Evolutionary conservation across 2,888 invertebrate genomes (phyloP).

Genomic region (Zhuqinia jingwanae): DNA sequence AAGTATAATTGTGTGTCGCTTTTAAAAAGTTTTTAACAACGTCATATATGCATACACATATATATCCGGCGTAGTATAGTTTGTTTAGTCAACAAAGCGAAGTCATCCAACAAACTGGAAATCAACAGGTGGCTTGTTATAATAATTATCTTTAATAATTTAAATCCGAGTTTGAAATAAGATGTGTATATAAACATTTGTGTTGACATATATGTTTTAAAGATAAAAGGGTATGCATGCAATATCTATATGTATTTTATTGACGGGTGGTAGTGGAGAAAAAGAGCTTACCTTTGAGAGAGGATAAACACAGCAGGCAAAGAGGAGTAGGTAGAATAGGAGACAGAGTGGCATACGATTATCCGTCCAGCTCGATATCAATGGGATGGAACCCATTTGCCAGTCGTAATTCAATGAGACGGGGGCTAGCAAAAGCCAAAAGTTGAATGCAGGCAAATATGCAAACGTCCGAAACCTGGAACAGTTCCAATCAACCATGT

Average conservation of each 20-base stretch:
- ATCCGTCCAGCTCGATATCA: conserved; percentile 82
- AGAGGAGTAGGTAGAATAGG: conserved; percentile 74
- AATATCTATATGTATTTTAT: too few relatives aligned
- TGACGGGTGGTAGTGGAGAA: too few relatives aligned
- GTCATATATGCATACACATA: too few relatives aligned
- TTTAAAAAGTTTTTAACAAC: conserved; percentile 23
- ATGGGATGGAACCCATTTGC: conserved; percentile 93
- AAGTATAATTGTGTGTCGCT: too few relatives aligned
- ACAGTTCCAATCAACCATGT: conserved; percentile 78
- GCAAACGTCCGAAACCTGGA: conserved; percentile 90
- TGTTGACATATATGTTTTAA: too few relatives aligned
- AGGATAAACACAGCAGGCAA: conserved; percentile 71
- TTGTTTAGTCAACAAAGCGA: not conserved
- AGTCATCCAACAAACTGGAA: too few relatives aligned
- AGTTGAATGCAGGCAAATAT: conserved; percentile 91
- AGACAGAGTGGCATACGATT: conserved; percentile 73
- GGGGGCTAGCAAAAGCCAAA: conserved; percentile 91
- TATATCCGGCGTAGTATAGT: not conserved
- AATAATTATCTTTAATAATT: conserved; percentile 1
- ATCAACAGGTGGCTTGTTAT: conserved; percentile 31
- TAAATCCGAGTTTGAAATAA: too few relatives aligned
- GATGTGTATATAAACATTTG: too few relatives aligned
- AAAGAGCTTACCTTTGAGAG: conserved; percentile 73
- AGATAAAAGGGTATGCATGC: too few relatives aligned
- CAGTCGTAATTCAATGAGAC: conserved; percentile 91